Conservation (phyloP, 2,888 invertebrate genomes). For the Ceraclea dissimilis region DNA sequence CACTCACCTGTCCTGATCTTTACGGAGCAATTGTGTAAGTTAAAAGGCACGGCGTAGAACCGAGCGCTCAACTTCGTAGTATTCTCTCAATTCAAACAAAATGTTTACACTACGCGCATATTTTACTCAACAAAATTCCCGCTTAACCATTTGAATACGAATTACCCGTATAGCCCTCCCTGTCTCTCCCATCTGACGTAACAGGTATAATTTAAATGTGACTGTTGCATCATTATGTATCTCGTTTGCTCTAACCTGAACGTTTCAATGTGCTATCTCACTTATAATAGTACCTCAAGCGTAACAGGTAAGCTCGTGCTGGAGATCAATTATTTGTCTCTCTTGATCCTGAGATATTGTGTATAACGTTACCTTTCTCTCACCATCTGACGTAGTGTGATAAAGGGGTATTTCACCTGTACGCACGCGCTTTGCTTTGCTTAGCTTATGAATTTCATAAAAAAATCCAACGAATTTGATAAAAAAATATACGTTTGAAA, state of each 20-base stretch:
- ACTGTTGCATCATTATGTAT: slow-evolving; percentile 12
- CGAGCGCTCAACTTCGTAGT: background rate
- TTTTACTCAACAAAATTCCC: background rate
- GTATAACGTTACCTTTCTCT: slow-evolving; percentile 6
- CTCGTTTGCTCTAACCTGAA: slow-evolving; percentile 6
- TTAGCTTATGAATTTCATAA: too few relatives aligned
- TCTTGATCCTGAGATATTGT: background rate
- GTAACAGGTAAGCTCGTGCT: slow-evolving; percentile 21
- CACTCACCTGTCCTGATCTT: slow-evolving; percentile 18
- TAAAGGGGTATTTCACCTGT: slow-evolving; percentile 16
- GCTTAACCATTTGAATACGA: background rate
- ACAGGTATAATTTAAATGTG: slow-evolving; percentile 22
- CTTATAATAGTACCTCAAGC: slow-evolving; percentile 8
- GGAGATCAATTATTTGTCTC: slow-evolving; percentile 10
- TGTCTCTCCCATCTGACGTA: slow-evolving; percentile 20
- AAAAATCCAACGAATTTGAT: too few relatives aligned
- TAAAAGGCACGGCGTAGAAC: background rate
- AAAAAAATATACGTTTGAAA: too few relatives aligned
- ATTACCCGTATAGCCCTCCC: slow-evolving; percentile 11
- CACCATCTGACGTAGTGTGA: slow-evolving; percentile 15
- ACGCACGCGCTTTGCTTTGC: slow-evolving; percentile 16
- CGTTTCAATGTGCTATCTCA: slow-evolving; percentile 4
- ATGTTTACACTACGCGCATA: background rate
- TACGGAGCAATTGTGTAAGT: slow-evolving; percentile 4
- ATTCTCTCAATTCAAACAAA: background rate